Percentiles rank a stretch among this genome's conserved stretches.
These are phyloP conservation scores for Agrotis exclamationis DNA, from an alignment of 2,888 invertebrate species.

Conservation along the genomic window DNA sequence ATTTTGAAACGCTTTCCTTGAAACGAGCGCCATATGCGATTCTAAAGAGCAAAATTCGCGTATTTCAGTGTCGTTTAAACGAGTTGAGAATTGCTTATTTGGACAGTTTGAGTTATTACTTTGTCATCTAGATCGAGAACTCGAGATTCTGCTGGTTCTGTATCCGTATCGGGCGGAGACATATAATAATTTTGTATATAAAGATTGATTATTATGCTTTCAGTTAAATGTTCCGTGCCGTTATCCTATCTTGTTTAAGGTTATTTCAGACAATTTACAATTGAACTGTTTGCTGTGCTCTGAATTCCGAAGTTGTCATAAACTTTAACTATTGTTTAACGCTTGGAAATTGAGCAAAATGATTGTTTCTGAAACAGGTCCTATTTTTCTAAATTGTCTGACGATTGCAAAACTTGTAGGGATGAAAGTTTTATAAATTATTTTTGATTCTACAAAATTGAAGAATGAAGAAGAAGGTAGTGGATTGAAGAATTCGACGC, in stretches of 20 bases:
- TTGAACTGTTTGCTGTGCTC: not conserved
- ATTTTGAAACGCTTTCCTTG: conserved; percentile 19
- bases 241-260: conserved; percentile 7
- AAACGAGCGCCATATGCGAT: conserved; percentile 39
- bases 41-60: conserved; percentile 38
- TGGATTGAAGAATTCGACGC: no score
- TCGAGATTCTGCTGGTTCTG: conserved; percentile 30
- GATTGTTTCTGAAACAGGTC: not conserved
- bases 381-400: not conserved
- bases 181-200: no score
- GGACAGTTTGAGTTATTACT: conserved; percentile 52
- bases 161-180: conserved; percentile 42
- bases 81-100: conserved; percentile 48
- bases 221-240: conserved; percentile 19
- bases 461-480: not conserved
- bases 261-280: conserved; percentile 22
- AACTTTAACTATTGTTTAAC: not conserved
- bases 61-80: conserved; percentile 45
- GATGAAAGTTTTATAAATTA: not conserved
- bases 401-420: not conserved
- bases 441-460: not conserved
- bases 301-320: not conserved
- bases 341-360: not conserved
- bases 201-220: conserved; percentile 46
- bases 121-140: conserved; percentile 33